phyloP scores from a whole-genome alignment of 2,888 invertebrate species.

The Drosophila emarginata region DNA sequence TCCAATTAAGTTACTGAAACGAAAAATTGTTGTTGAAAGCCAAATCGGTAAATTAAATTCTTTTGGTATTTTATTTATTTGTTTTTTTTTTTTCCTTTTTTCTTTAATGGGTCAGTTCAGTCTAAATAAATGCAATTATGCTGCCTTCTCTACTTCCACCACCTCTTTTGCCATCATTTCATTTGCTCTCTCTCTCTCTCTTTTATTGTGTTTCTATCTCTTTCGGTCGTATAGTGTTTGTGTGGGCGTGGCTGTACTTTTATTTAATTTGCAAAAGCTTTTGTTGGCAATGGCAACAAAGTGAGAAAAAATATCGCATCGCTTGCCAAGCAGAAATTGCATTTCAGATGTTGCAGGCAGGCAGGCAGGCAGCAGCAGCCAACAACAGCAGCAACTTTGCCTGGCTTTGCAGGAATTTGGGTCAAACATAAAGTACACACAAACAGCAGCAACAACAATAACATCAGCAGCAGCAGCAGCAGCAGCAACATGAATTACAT shows the following conservation, averaged over 20 bases:
- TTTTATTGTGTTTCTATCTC: neutral
- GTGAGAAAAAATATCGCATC: conserved; percentile 38
- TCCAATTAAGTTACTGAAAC: conserved; percentile 63
- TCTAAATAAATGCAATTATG: conserved; percentile 61
- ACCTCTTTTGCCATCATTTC: neutral
- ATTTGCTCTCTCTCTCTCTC: neutral
- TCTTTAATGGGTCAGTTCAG: conserved; percentile 50
- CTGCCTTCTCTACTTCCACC: conserved; percentile 16
- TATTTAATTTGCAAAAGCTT: conserved; percentile 52
- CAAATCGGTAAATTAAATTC: conserved; percentile 18
- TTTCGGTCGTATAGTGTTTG: conserved; percentile 13
- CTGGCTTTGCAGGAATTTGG: conserved; percentile 51
- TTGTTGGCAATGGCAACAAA: conserved; percentile 49
- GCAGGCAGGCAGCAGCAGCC: conserved; percentile 17
- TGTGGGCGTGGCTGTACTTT: conserved; percentile 61
- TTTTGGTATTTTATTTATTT: conserved; percentile 19
- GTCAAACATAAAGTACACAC: conserved; percentile 51
- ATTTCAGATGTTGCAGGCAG: conserved; percentile 52
- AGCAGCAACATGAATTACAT: conserved; percentile 17
- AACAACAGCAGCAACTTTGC: conserved; percentile 40
- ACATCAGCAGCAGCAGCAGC: neutral
- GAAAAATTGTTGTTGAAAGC: conserved; percentile 19
- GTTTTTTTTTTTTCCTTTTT: neutral
- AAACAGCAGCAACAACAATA: conserved; percentile 19
- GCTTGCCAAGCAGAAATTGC: conserved; percentile 47